Conservation (phyloP, 2,888 invertebrate genomes). For the Bombylius discolor region DNA sequence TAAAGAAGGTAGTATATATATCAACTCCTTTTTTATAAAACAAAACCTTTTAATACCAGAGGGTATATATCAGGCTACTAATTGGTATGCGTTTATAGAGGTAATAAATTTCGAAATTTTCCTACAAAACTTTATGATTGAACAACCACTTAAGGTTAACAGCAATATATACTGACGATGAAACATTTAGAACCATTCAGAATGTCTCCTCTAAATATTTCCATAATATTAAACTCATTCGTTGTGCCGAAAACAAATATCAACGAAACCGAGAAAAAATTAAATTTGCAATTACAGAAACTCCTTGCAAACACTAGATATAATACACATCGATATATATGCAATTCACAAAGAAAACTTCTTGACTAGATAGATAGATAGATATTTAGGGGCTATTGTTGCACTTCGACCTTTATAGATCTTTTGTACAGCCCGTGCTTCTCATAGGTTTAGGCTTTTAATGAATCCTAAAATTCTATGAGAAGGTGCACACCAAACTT, state of each 20-base stretch:
- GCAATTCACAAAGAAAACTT: slow-evolving; percentile 7
- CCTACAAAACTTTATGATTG: slow-evolving; percentile 3
- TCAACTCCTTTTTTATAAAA: background rate
- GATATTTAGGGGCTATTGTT: too few species aligned
- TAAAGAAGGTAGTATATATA: slow-evolving; percentile 7
- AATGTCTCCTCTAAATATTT: background rate
- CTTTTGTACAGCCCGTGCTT: too few species aligned
- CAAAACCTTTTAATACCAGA: slow-evolving; percentile 6
- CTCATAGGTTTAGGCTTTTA: too few species aligned
- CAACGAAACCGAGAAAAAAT: slow-evolving; percentile 12
- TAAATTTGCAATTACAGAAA: slow-evolving; percentile 7
- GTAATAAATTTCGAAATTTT: slow-evolving; percentile 6
- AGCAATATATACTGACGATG: slow-evolving; percentile 9
- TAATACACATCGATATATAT: slow-evolving; percentile 8
- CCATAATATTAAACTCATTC: background rate
- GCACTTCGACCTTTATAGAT: too few species aligned
- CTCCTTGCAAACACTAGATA: slow-evolving; percentile 5
- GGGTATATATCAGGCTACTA: slow-evolving; percentile 6
- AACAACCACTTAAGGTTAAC: slow-evolving; percentile 9
- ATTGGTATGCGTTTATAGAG: slow-evolving; percentile 8
- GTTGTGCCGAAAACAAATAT: slow-evolving; percentile 7
- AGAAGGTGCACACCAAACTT: too few species aligned
- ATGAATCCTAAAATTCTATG: too few species aligned
- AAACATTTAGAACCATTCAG: background rate
- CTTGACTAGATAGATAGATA: too few species aligned